Evolutionary conservation across 2,113 vertebrate species (phyloP).

Genomic region (Smithornis capensis): DNA sequence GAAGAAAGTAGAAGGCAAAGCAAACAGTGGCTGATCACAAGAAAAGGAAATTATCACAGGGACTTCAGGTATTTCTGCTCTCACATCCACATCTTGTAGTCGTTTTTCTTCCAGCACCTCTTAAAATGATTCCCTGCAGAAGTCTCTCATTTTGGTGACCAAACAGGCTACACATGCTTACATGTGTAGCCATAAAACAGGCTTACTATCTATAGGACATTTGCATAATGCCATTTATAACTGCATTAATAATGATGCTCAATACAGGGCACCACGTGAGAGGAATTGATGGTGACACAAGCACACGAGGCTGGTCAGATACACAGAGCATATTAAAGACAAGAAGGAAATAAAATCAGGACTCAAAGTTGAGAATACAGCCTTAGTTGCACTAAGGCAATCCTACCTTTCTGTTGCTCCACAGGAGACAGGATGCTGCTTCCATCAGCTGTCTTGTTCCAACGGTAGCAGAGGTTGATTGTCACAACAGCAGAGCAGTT

Average conservation of each 20-base stretch:
- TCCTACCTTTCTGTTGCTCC: neutral
- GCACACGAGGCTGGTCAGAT: neutral
- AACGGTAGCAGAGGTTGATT: neutral
- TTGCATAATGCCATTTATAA: rapidly evolving
- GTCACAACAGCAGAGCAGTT: neutral
- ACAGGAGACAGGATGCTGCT: neutral
- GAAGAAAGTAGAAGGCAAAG: neutral
- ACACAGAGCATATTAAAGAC: neutral
- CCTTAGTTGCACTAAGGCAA: neutral
- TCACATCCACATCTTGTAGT: neutral
- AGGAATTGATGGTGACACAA: neutral
- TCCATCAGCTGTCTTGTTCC: neutral
- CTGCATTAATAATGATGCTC: neutral
- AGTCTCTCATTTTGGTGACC: neutral
- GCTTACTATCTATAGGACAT: neutral
- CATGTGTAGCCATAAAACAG: no score
- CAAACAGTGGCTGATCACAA: neutral
- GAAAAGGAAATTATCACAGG: neutral
- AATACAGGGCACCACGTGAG: rapidly evolving
- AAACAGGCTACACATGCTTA: neutral
- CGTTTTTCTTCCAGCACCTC: neutral
- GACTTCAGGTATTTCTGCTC: neutral
- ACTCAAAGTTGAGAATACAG: neutral
- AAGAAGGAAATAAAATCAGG: neutral
- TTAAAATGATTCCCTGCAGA: neutral